A percentile compares a stretch with the other conserved stretches of the same genome.
Conservation (phyloP, 2,113 vertebrate species). For the Motacilla alba region DNA sequence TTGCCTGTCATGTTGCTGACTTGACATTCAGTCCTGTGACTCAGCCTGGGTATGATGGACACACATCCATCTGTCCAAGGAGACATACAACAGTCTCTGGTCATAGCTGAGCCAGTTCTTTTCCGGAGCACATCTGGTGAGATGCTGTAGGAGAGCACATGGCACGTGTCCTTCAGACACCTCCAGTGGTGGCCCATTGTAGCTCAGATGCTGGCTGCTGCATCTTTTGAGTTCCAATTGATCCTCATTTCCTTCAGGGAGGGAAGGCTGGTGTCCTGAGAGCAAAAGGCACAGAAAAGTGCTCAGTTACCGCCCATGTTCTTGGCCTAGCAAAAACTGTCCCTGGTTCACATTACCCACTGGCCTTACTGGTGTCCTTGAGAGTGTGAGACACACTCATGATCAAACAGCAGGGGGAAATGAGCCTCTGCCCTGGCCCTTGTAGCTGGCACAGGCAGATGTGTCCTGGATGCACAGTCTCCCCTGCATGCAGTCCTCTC, state of each 20-base stretch:
- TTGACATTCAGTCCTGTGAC: background rate
- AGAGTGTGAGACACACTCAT: background rate
- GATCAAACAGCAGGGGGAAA: background rate
- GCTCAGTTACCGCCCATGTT: background rate
- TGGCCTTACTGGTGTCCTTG: background rate
- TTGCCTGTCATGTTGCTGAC: background rate
- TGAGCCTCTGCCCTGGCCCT: background rate
- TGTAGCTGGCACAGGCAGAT: background rate
- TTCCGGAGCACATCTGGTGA: background rate
- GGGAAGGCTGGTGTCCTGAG: background rate
- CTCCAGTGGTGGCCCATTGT: fast-evolving
- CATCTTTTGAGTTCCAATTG: background rate
- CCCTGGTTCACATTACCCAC: background rate
- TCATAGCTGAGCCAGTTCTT: background rate
- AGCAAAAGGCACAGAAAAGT: background rate
- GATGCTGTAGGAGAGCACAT: background rate
- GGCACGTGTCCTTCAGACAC: fast-evolving
- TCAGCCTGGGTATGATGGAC: background rate
- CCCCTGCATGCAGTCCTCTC: background rate
- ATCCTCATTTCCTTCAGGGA: background rate
- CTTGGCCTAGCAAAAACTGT: background rate
- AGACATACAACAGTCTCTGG: background rate
- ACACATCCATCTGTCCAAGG: background rate
- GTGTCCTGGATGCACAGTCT: background rate
- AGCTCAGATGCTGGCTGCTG: background rate